Evolutionary conservation across 2,113 vertebrate species (phyloP).

Genomic region (Tor tambroides): DNA sequence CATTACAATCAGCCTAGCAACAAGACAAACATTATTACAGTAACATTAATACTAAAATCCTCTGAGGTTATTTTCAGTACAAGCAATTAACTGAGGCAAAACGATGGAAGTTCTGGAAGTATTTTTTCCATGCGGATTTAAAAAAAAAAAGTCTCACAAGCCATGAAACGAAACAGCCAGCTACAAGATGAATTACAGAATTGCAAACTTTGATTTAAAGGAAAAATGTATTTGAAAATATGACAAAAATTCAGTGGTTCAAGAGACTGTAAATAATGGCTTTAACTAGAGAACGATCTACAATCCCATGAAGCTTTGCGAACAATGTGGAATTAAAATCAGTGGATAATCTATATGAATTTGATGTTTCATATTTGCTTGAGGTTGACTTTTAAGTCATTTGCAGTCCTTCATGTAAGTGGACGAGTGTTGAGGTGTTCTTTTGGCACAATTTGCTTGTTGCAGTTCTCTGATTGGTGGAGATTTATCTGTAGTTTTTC

Average conservation of each 20-base stretch:
- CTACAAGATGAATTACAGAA: background rate
- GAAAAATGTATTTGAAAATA: background rate
- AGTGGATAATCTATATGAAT: too few species aligned
- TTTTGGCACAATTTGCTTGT: too few species aligned
- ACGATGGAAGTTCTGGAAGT: too few species aligned
- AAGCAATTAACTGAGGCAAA: background rate
- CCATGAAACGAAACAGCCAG: background rate
- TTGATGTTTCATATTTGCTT: too few species aligned
- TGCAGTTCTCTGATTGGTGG: too few species aligned
- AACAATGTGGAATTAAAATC: background rate
- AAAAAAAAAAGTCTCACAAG: too few species aligned
- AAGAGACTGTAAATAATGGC: background rate
- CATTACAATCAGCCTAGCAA: background rate
- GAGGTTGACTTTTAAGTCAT: too few species aligned
- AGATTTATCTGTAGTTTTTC: background rate
- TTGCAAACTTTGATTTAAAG: background rate
- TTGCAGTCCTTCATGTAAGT: too few species aligned
- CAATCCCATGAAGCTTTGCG: background rate
- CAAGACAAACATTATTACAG: background rate
- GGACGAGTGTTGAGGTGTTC: background rate
- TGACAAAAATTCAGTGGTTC: background rate
- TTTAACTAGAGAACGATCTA: background rate
- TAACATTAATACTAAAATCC: background rate
- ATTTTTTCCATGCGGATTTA: background rate
- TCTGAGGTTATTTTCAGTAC: background rate